Evolutionary conservation across 2,113 vertebrate species (phyloP), one percentile per base, ranked within the genome.

Genomic region (human (Homo sapiens)): DNA sequence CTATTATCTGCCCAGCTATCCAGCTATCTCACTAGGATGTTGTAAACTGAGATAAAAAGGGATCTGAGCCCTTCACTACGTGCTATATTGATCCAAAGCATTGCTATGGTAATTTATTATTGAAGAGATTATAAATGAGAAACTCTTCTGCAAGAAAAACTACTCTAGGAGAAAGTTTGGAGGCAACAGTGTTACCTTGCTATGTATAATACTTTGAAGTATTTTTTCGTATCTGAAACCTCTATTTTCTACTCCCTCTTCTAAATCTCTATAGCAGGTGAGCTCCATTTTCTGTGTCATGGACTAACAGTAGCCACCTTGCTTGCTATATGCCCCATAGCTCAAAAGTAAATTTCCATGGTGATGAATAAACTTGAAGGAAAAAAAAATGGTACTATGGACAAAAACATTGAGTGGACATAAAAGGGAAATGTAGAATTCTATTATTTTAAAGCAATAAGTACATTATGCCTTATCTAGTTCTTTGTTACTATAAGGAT

Each of bases 51-150:
- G n/a, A 87, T 43, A 8, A 93, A 23, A 90, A 95, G 27, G 50
- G 23, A 1, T 17, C 22, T 40, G 48, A 87, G 30, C 11, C 25
- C n/a, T 45, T 96, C 50, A n/a, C 10, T 93, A 80, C 48, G 55
- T 73, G 35, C 12, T 83, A 23, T 66, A 83, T 30, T 83, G 23
- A 95, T 76, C 18, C 38, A 50, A 86, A 68, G 48, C 16, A 59
- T 8, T 88, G 81, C 7, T 84, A 72, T 50, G 61, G 76, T 43
- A 79, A 91, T 91, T 79, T 68, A 94, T 75, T 94, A 50, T 83
- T 86, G 91, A 80, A 93, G 57, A 95, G 25, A 80, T 66, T 50
- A 64, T 75, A 92, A 90, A 87, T 87, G 57, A 91, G 79, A 94
- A 70, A 5, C 27, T 81, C 32, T 32, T 79, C 61, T 72, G 22